Evolutionary conservation across 1,140 invertebrate genomes (phyloP).

Genomic region (Trichonephila clavipes): DNA sequence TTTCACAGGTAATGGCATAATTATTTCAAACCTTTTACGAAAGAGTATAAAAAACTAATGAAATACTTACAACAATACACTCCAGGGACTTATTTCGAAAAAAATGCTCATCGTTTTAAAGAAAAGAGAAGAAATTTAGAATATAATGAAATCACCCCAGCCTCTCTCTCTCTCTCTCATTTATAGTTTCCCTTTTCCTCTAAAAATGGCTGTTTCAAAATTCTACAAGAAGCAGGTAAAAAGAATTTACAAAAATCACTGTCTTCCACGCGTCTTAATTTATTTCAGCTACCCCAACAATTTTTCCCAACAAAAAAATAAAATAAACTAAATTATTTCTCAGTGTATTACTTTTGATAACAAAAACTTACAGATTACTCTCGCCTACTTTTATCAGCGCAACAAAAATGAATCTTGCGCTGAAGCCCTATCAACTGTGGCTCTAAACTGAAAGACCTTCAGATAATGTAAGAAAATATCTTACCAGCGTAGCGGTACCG

Average conservation of each 20-base stretch:
- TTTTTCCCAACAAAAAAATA: neutral
- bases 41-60: too few relatives aligned
- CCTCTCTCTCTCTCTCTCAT: too few relatives aligned
- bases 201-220: too few relatives aligned
- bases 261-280: neutral
- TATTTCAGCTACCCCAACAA: neutral
- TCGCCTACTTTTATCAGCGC: constrained; percentile 13
- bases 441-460: constrained; percentile 21
- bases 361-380: neutral
- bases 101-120: too few relatives aligned
- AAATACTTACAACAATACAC: too few relatives aligned
- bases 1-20: too few relatives aligned
- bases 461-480: constrained; percentile 59
- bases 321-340: neutral
- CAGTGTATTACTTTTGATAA: neutral
- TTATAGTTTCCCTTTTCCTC: too few relatives aligned
- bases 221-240: too few relatives aligned
- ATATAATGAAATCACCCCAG: too few relatives aligned
- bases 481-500: neutral
- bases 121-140: too few relatives aligned
- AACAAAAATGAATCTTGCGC: constrained; percentile 27
- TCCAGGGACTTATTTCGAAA: too few relatives aligned
- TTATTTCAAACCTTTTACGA: too few relatives aligned
- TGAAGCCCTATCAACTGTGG: neutral
- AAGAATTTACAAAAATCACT: neutral